phyloP scores from a whole-genome alignment of 1,140 invertebrate species.

The Drosophila guanche region DNA sequence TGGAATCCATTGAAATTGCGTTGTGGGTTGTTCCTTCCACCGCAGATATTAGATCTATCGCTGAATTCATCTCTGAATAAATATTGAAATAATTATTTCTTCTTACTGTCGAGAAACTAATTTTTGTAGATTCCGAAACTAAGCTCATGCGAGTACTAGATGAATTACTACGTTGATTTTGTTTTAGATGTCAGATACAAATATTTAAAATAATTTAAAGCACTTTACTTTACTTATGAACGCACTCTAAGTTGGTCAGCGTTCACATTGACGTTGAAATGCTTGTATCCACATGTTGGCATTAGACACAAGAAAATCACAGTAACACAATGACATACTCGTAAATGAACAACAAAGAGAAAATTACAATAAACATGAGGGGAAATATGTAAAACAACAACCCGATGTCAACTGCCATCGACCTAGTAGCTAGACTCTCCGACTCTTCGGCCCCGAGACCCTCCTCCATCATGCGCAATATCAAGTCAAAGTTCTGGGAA shows the following conservation, averaged over 20 bases:
- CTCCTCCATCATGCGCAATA: constrained; percentile 29
- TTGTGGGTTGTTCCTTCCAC: too few relatives aligned
- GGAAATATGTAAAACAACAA: constrained; percentile 27
- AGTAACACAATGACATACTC: constrained; percentile 13
- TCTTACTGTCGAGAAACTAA: too few relatives aligned
- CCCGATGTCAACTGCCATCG: constrained; percentile 52
- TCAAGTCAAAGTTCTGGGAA: constrained; percentile 41
- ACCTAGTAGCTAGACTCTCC: constrained; percentile 21
- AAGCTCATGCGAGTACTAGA: too few relatives aligned
- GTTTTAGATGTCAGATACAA: too few relatives aligned
- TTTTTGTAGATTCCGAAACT: too few relatives aligned
- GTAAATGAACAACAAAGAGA: constrained; percentile 30
- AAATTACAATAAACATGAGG: constrained; percentile 23
- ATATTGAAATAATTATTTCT: too few relatives aligned
- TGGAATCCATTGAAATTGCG: too few relatives aligned
- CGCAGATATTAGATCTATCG: too few relatives aligned
- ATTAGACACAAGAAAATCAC: constrained; percentile 33
- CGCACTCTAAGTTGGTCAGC: neutral
- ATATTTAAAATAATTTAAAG: neutral
- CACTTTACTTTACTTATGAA: neutral
- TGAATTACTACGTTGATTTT: too few relatives aligned
- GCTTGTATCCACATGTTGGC: neutral
- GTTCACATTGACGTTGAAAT: neutral
- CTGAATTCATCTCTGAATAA: too few relatives aligned
- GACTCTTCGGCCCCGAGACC: constrained; percentile 12